Evolutionary conservation across 2,888 invertebrate species (phyloP).

Genomic region (Andrena trimmerana): DNA sequence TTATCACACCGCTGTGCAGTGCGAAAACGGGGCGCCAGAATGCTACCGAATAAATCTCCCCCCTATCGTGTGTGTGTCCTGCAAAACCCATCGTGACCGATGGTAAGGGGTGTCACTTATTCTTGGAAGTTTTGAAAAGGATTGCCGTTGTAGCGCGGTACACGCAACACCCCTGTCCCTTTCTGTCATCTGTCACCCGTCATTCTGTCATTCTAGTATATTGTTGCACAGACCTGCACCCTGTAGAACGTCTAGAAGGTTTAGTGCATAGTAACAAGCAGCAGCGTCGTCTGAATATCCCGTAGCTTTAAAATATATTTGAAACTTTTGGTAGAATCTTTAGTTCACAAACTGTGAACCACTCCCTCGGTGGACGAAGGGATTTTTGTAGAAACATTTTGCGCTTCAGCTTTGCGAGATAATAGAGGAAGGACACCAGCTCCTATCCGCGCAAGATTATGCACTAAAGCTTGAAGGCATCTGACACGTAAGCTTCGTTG

Average conservation of each 20-base stretch:
- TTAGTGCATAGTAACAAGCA: neutral
- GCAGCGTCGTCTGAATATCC: no score
- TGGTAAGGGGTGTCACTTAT: conserved; percentile 79
- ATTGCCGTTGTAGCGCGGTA: conserved; percentile 38
- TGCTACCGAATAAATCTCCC: conserved; percentile 72
- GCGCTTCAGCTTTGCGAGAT: no score
- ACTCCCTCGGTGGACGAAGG: no score
- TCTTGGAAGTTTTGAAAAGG: conserved; percentile 49
- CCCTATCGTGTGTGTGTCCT: conserved; percentile 76
- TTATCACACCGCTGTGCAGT: conserved; percentile 73
- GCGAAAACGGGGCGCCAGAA: conserved; percentile 71
- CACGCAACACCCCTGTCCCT: conserved; percentile 14
- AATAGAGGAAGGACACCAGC: no score
- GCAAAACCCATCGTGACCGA: conserved; percentile 77
- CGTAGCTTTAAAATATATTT: no score
- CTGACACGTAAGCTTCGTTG: conserved; percentile 13
- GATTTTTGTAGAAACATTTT: no score
- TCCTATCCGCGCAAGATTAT: neutral
- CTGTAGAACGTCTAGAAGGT: conserved; percentile 33
- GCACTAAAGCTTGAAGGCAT: conserved; percentile 27
- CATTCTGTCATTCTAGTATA: conserved; percentile 2
- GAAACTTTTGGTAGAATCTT: no score
- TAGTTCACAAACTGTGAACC: no score
- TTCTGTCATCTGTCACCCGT: neutral
- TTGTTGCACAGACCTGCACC: conserved; percentile 24